Conservation (phyloP, 2,113 vertebrate genomes). For the Lepus americanus region DNA sequence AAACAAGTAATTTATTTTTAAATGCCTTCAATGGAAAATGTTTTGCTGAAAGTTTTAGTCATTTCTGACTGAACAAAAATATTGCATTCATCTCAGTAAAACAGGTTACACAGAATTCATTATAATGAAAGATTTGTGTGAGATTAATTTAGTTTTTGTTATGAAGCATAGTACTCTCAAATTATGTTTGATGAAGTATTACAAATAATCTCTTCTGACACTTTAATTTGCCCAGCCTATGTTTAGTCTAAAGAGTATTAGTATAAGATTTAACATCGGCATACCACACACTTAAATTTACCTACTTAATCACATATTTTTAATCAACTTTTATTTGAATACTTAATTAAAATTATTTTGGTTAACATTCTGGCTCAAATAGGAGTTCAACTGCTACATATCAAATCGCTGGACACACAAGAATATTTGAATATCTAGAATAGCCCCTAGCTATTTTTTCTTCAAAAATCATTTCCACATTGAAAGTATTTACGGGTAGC, state of each 20-base stretch:
- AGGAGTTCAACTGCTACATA: background rate
- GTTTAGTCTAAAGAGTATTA: conserved; percentile 57
- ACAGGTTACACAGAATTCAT: conserved; percentile 1
- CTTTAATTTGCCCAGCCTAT: conserved; percentile 66
- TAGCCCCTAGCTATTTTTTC: background rate
- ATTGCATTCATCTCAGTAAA: conserved; percentile 35
- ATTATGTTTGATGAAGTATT: conserved; percentile 64
- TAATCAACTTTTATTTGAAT: conserved; percentile 69
- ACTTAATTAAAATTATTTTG: conserved; percentile 66
- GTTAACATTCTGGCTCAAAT: background rate
- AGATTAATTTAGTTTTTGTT: conserved; percentile 55
- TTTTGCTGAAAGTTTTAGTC: background rate
- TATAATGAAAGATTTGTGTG: conserved; percentile 56
- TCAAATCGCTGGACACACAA: background rate
- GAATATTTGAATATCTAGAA: background rate
- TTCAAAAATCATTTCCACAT: background rate
- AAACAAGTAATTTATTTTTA: too few relatives aligned
- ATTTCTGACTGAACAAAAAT: background rate
- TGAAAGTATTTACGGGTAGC: background rate
- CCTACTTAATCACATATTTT: conserved; percentile 61
- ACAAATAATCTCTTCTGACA: conserved; percentile 70
- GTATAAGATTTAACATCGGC: conserved; percentile 52
- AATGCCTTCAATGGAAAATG: background rate
- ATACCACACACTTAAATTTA: conserved; percentile 62
- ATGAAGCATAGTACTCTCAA: conserved; percentile 38